phyloP scores from a whole-genome alignment of 1,140 invertebrate species.

The Sycophila sp. region DNA sequence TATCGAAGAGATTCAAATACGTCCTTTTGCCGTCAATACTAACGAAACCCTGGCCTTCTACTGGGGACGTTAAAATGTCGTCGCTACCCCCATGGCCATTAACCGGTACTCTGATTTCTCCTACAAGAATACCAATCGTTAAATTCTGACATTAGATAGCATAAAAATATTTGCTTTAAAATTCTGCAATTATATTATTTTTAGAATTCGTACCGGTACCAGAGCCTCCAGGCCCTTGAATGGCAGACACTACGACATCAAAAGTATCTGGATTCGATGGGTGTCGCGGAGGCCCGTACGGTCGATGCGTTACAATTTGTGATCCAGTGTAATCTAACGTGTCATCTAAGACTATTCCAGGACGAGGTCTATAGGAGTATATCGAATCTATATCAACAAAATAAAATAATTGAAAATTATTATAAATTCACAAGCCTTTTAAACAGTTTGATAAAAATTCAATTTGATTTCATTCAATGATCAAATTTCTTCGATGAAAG shows the following conservation, averaged over 20 bases:
- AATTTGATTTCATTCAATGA: neutral
- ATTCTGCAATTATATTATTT: too few species aligned
- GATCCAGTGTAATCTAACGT: slow-evolving; percentile 65
- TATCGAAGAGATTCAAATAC: slow-evolving; percentile 85
- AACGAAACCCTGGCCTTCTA: slow-evolving; percentile 85
- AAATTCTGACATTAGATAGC: too few species aligned
- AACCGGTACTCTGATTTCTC: slow-evolving; percentile 59
- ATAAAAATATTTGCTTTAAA: too few species aligned
- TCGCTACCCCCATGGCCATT: slow-evolving; percentile 58
- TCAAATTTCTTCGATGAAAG: neutral
- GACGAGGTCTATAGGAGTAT: slow-evolving; percentile 75
- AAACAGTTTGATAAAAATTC: too few species aligned
- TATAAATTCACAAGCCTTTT: too few species aligned
- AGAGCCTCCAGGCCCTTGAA: slow-evolving; percentile 78
- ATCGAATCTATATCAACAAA: slow-evolving; percentile 35
- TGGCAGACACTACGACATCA: slow-evolving; percentile 87
- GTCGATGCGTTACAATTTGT: slow-evolving; percentile 60
- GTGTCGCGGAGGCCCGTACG: slow-evolving; percentile 58
- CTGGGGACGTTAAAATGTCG: slow-evolving; percentile 82
- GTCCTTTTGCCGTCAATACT: slow-evolving; percentile 92
- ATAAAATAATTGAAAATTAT: too few species aligned
- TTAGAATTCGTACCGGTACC: slow-evolving; percentile 52
- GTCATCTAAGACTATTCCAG: slow-evolving; percentile 84
- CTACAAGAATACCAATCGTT: slow-evolving; percentile 22
- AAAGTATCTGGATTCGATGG: slow-evolving; percentile 79